Conservation (phyloP, 2,888 invertebrate genomes). For the Caenorhabditis parvicauda region DNA sequence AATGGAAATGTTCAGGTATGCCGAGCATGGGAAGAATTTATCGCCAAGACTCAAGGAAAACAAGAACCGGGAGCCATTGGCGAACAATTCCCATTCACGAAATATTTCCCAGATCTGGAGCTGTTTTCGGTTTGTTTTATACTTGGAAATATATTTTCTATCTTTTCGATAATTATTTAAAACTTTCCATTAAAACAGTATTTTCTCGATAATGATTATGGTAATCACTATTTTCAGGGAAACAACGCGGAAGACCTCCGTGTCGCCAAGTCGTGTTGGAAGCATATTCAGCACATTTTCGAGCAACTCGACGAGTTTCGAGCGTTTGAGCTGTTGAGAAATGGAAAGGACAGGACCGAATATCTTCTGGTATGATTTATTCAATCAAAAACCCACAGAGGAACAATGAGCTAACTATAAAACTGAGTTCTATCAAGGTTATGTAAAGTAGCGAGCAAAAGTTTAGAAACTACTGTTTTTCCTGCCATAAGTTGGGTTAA, state of each 20-base stretch:
- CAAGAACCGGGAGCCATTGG: conserved; percentile 68
- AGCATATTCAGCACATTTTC: conserved; percentile 91
- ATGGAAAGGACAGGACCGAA: conserved; percentile 90
- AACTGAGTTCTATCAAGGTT: no score
- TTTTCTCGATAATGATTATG: no score
- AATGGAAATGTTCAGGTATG: conserved; percentile 30
- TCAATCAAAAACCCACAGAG: no score
- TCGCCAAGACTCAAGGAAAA: conserved; percentile 67
- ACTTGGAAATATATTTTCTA: conserved; percentile 1
- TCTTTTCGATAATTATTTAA: no score
- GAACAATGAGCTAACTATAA: no score
- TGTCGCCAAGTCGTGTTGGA: conserved; percentile 82
- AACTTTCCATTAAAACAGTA: no score
- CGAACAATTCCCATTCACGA: conserved; percentile 86
- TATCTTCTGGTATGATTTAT: conserved; percentile 87
- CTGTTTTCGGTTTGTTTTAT: conserved; percentile 74
- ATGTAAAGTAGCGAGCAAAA: no score
- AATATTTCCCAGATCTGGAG: conserved; percentile 89
- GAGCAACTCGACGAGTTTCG: conserved; percentile 95
- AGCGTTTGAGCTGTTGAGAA: conserved; percentile 91
- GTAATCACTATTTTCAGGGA: conserved; percentile 19
- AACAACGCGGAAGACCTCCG: conserved; percentile 42
- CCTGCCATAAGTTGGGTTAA: no score
- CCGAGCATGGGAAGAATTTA: conserved; percentile 80
- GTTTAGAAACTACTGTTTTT: no score